Evolutionary conservation across 2,113 vertebrate species (phyloP).

Genomic region (Tenebrosternarchus preto): DNA sequence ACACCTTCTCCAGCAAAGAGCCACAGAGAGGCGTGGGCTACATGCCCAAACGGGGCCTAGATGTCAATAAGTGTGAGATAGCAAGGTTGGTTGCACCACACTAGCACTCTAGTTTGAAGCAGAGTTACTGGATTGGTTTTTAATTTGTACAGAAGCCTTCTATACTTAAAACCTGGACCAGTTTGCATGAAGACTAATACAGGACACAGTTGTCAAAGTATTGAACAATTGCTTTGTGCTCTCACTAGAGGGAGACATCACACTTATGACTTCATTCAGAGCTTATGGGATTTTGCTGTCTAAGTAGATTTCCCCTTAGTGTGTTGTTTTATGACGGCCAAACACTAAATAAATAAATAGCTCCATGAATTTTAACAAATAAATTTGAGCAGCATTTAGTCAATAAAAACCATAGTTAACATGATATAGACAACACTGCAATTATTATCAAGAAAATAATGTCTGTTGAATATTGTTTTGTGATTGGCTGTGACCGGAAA

Average conservation of each 20-base stretch:
- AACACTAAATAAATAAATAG: neutral
- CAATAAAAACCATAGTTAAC: neutral
- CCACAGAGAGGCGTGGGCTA: constrained; percentile 98
- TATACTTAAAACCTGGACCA: neutral
- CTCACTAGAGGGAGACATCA: constrained; percentile 48
- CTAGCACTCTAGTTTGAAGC: no score
- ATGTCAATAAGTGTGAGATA: constrained; percentile 99
- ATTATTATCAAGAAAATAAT: neutral
- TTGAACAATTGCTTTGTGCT: neutral
- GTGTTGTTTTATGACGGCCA: neutral
- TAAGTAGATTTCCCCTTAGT: neutral
- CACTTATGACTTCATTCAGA: neutral
- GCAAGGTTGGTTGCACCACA: constrained; percentile 79
- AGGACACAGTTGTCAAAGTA: no score
- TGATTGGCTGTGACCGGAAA: no score
- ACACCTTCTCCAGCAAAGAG: constrained; percentile 97
- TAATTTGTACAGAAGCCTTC: neutral
- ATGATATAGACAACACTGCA: no score
- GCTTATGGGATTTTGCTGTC: neutral
- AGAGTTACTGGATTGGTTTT: neutral
- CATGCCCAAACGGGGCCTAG: constrained; percentile 96
- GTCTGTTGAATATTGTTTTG: neutral
- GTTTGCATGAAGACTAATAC: neutral
- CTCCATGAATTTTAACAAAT: no score
- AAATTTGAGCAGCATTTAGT: neutral